These are phyloP conservation scores for Pluvialis apricaria DNA, from an alignment of 2,113 vertebrate genomes.

Conservation along the genomic window DNA sequence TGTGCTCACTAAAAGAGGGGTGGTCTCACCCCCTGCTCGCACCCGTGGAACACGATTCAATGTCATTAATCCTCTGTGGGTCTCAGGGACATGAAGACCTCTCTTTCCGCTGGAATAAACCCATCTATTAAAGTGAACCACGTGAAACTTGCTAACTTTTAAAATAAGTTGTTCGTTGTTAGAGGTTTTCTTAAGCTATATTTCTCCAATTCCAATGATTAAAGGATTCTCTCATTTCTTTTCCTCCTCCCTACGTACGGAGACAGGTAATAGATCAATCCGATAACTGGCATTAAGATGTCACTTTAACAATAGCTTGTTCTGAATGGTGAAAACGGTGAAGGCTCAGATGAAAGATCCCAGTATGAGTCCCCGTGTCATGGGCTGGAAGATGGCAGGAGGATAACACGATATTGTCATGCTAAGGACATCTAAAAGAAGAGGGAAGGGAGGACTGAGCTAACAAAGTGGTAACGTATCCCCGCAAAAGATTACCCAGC, in stretches of 20 bases:
- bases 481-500: neutral
- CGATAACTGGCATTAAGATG: slow-evolving; percentile 34
- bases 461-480: neutral
- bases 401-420: accelerated
- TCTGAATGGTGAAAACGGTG: neutral
- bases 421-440: neutral
- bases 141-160: neutral
- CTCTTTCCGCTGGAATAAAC: neutral
- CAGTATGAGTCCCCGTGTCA: accelerated
- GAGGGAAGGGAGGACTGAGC: neutral
- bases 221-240: neutral
- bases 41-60: accelerated
- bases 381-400: neutral
- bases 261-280: slow-evolving; percentile 33
- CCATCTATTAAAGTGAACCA: neutral
- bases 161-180: neutral
- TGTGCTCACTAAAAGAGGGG: neutral
- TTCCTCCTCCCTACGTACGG: neutral
- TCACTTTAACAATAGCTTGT: neutral
- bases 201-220: neutral
- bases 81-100: neutral
- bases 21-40: neutral
- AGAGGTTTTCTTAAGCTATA: neutral
- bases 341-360: neutral
- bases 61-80: neutral